phyloP scores from a whole-genome alignment of 2,797 vertebrate species.

The Gambelia wislizenii region DNA sequence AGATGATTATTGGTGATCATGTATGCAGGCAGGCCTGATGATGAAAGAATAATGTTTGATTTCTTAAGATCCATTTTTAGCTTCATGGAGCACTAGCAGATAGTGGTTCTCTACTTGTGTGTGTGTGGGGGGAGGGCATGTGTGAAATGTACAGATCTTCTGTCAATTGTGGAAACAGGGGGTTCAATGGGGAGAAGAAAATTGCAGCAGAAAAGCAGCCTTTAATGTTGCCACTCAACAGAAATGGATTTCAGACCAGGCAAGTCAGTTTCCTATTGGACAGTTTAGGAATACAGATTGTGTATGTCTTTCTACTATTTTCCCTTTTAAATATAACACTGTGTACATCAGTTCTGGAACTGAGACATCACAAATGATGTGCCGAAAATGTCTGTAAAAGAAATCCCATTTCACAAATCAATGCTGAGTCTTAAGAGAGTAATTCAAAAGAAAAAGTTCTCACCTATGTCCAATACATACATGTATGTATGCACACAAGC shows the following conservation, averaged over 20 bases:
- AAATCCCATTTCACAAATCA: constrained; percentile 15
- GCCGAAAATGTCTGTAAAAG: neutral
- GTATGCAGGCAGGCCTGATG: neutral
- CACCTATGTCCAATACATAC: neutral
- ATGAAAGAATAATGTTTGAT: constrained; percentile 40
- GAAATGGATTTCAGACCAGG: constrained; percentile 20
- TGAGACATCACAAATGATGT: constrained; percentile 5
- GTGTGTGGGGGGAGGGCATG: constrained; percentile 25
- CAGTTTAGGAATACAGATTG: constrained; percentile 7
- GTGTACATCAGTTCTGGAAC: constrained; percentile 12
- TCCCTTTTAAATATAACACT: neutral
- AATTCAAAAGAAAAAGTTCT: neutral
- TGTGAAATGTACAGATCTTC: constrained; percentile 22
- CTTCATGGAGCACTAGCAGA: neutral
- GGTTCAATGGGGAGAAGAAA: constrained; percentile 25
- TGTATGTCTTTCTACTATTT: neutral
- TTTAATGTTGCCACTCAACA: neutral
- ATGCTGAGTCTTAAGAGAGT: neutral
- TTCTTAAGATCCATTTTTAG: constrained; percentile 43
- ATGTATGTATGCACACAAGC: neutral
- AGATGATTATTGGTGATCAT: constrained; percentile 59
- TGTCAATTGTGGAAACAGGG: constrained; percentile 26
- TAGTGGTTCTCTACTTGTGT: neutral
- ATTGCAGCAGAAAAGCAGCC: neutral
- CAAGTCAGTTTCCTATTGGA: constrained; percentile 9